Evolutionary conservation across 2,888 invertebrate species (phyloP), one percentile per base, ranked within the genome.

Genomic region (Mylabris sibirica): DNA sequence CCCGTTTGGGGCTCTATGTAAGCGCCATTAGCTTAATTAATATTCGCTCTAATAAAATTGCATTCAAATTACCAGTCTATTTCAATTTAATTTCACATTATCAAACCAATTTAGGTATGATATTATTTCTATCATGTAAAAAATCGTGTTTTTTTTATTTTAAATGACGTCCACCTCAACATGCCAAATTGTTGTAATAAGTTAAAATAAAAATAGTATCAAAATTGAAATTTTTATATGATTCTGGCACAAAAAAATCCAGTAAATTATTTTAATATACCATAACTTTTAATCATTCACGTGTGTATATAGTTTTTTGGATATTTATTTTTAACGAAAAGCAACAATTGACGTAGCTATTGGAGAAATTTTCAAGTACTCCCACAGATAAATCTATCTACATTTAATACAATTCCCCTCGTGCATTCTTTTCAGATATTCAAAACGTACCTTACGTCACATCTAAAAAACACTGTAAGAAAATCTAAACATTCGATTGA

Each of bases 101-200:
- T 20, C 11, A 49, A 57, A 14, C 24, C 14, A 14, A 24, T 57
- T 24, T 24, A 12, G 24, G 20, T 11, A 49, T 20, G 44, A 44
- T 44, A 44, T 44, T 17, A 44, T n/a, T 44, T 1, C 1, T 12
- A 38, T 38, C 5, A 14, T 38, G 38, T 44, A 17, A n/a, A 11
- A 44, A 44, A 44, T 17, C 4, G 6, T 17, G 17, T 49, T 20
- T 49, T 11, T 49, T 49, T 49, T n/a, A 44, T 44, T 9, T 49
- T 20, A 11, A 9, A 49, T 24, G 57, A 57, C 24, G 24, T 57
- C 24, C 11, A 24, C 22, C 14, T 57, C 8, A 12, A 24, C 22
- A 57, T 57, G 57, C 57, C 57, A 57, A 57, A 57, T 57, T 57
- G 12, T 57, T 57, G 14, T 24, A 57, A 57, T 57, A 57, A 57